A percentile compares a stretch with the other conserved stretches of the same genome.
phyloP scores from a whole-genome alignment of 1,140 invertebrate genomes.

The Scaptodrosophila lebanonensis region DNA sequence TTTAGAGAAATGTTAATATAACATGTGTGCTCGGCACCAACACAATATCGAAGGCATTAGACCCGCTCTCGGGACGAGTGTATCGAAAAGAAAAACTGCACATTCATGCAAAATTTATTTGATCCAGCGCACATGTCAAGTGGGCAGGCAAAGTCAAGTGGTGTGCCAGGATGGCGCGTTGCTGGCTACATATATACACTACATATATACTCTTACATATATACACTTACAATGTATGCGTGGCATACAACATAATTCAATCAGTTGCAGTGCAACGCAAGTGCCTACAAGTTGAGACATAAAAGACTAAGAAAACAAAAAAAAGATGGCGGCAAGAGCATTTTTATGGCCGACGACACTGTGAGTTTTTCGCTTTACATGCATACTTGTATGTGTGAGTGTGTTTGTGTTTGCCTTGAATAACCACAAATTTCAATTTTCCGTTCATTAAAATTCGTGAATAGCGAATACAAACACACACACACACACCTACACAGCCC shows the following conservation, averaged over 20 bases:
- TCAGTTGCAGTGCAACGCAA: conserved; percentile 44
- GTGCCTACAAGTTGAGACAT: conserved; percentile 24
- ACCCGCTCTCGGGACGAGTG: no score
- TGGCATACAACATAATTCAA: conserved; percentile 43
- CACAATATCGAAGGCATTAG: no score
- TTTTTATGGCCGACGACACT: conserved; percentile 1
- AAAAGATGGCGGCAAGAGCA: neutral
- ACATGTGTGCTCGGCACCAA: neutral
- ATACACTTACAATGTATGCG: no score
- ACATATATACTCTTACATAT: no score
- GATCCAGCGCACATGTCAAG: conserved; percentile 21
- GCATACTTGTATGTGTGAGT: conserved; percentile 18
- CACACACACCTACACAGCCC: neutral
- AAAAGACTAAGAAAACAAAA: conserved; percentile 10
- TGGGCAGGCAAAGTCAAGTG: neutral
- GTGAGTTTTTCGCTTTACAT: conserved; percentile 1
- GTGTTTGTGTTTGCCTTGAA: conserved; percentile 21
- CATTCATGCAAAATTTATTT: conserved; percentile 55
- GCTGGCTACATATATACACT: no score
- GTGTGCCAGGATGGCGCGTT: neutral
- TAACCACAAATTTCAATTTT: conserved; percentile 62
- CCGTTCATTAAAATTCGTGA: conserved; percentile 65
- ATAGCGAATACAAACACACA: conserved; percentile 33
- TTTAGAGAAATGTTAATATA: neutral
- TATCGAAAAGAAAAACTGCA: conserved; percentile 49